Conservation (phyloP, 2,888 invertebrate species). For the Selenia dentaria region DNA sequence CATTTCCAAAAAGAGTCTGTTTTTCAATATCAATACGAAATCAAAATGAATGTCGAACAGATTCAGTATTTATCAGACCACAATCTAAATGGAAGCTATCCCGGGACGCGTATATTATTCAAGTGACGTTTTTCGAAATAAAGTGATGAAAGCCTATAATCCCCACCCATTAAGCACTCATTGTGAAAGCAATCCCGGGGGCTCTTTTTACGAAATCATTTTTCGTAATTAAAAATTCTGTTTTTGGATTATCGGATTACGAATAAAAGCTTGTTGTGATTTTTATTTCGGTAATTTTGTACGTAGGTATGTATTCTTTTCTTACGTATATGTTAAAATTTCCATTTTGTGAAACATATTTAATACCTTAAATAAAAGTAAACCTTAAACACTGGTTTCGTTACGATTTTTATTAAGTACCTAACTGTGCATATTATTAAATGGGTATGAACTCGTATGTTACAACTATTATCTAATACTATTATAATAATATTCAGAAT, state of each 20-base stretch:
- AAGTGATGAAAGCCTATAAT: constrained; percentile 61
- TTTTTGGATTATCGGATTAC: constrained; percentile 34
- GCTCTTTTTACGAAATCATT: constrained; percentile 49
- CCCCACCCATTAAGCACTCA: constrained; percentile 63
- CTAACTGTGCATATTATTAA: no score
- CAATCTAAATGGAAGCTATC: constrained; percentile 56
- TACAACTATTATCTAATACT: no score
- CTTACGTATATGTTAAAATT: no score
- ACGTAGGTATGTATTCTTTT: no score
- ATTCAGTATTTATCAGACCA: constrained; percentile 45
- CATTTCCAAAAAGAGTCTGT: background rate
- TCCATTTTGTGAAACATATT: no score
- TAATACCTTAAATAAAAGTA: no score
- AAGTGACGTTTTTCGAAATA: constrained; percentile 56
- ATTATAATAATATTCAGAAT: no score
- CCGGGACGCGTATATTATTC: constrained; percentile 49
- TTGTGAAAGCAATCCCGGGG: constrained; percentile 48
- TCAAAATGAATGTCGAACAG: constrained; percentile 22
- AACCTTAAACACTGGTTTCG: no score
- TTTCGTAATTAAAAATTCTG: constrained; percentile 53
- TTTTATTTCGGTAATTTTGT: background rate
- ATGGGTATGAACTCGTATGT: no score
- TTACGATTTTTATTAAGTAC: no score
- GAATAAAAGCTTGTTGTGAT: constrained; percentile 8
- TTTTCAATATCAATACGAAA: background rate